These are phyloP conservation scores for Bugulina stolonifera DNA, from an alignment of 2,888 invertebrate genomes.

Conservation along the genomic window DNA sequence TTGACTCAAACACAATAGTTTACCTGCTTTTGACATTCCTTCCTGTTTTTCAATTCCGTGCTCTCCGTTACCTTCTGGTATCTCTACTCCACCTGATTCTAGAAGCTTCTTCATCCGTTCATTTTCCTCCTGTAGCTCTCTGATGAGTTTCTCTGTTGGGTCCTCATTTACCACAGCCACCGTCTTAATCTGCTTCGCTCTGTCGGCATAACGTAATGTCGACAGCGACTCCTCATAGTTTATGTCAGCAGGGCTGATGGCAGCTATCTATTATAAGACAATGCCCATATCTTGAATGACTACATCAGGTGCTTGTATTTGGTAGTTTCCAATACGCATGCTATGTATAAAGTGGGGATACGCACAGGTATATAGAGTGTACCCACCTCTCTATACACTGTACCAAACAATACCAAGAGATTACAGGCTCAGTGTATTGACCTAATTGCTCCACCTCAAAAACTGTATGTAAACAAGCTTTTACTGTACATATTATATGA, in stretches of 20 bases:
- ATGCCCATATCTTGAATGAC: too few species aligned
- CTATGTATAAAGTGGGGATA: too few species aligned
- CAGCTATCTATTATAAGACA: slow-evolving; percentile 57
- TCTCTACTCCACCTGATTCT: slow-evolving; percentile 43
- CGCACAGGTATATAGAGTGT: too few species aligned
- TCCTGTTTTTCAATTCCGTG: slow-evolving; percentile 31
- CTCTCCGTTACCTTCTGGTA: slow-evolving; percentile 37
- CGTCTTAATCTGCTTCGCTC: slow-evolving; percentile 59
- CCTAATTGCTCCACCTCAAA: too few species aligned
- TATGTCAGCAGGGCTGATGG: slow-evolving; percentile 57
- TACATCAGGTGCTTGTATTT: too few species aligned
- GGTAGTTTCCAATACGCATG: too few species aligned
- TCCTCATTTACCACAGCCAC: slow-evolving; percentile 58
- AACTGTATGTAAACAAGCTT: too few species aligned
- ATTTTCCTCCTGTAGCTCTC: slow-evolving; percentile 59
- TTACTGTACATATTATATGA: too few species aligned
- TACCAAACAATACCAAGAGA: too few species aligned
- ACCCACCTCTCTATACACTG: too few species aligned
- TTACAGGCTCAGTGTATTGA: too few species aligned
- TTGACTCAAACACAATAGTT: too few species aligned
- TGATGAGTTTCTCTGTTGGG: slow-evolving; percentile 57
- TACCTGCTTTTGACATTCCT: slow-evolving; percentile 45
- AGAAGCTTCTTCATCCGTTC: slow-evolving; percentile 55
- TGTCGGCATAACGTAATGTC: slow-evolving; percentile 57
- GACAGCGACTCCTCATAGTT: slow-evolving; percentile 57